Conservation (phyloP, 2,113 vertebrate species). For the Trinectes maculatus region DNA sequence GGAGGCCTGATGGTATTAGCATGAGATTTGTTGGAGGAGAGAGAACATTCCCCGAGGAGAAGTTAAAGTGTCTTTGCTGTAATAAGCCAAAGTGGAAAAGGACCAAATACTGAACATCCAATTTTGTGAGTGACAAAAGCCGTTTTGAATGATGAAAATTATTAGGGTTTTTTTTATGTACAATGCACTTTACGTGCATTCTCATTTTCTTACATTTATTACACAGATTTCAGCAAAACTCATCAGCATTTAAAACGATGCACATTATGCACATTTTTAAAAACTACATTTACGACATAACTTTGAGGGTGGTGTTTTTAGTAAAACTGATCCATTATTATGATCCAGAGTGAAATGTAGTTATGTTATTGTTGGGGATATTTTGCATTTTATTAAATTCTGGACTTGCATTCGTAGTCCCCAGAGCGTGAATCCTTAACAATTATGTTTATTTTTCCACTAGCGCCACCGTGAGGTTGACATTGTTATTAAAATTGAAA, state of each 20-base stretch:
- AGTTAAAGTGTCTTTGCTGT: constrained; percentile 52
- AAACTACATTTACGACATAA: not conserved
- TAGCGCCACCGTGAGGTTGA: no score
- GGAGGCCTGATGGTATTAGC: constrained; percentile 52
- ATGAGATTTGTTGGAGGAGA: constrained; percentile 45
- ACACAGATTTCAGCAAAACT: no score
- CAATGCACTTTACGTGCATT: not conserved
- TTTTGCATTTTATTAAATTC: no score
- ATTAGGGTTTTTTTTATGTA: not conserved
- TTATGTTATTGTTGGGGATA: not conserved
- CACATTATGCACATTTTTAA: no score
- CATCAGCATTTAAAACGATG: not conserved
- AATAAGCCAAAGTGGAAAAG: constrained; percentile 38
- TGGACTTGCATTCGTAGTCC: no score
- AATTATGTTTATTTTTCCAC: no score
- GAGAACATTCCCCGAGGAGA: constrained; percentile 34
- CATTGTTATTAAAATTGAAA: no score
- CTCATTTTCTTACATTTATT: not conserved
- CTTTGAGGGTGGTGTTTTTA: not conserved
- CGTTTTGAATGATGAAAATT: constrained; percentile 14
- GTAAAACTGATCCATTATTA: not conserved
- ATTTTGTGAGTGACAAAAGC: constrained; percentile 16
- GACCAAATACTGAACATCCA: constrained; percentile 25
- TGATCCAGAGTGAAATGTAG: not conserved
- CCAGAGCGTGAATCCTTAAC: no score